phyloP scores from a whole-genome alignment of 2,113 vertebrate species.

The Microcebus griseorufus region DNA sequence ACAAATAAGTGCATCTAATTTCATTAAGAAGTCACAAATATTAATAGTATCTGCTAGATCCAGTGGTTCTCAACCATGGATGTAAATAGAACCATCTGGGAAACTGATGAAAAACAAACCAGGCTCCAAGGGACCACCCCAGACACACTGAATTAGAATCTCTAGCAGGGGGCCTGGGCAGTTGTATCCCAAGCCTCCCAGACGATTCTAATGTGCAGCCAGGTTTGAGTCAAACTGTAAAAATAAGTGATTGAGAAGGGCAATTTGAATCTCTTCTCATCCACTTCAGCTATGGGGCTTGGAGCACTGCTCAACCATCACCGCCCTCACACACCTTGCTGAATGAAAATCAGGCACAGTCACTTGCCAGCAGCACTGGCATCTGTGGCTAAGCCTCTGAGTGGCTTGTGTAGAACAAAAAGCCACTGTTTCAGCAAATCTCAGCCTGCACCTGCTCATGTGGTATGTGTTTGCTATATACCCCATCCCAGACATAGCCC shows the following conservation, averaged over 20 bases:
- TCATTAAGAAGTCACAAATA: background rate
- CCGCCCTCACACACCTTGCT: background rate
- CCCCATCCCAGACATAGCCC: background rate
- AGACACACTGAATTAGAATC: background rate
- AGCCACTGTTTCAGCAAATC: background rate
- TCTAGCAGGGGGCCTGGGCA: background rate
- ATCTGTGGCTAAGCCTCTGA: background rate
- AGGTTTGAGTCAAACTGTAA: background rate
- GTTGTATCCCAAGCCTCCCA: background rate
- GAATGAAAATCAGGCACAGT: background rate
- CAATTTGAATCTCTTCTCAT: background rate
- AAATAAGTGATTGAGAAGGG: background rate
- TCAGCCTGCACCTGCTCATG: background rate
- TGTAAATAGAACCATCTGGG: background rate
- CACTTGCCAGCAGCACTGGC: background rate
- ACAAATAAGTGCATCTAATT: background rate
- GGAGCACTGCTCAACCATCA: background rate
- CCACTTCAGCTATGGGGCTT: background rate
- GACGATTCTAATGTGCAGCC: background rate
- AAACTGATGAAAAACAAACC: background rate
- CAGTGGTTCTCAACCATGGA: background rate
- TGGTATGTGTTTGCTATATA: background rate
- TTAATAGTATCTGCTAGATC: background rate
- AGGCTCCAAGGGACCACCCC: background rate
- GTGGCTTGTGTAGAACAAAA: slow-evolving; percentile 30